A percentile compares a stretch with the other conserved stretches of the same genome.
Conservation (phyloP, 2,888 invertebrate genomes). For the Zygaena filipendulae region DNA sequence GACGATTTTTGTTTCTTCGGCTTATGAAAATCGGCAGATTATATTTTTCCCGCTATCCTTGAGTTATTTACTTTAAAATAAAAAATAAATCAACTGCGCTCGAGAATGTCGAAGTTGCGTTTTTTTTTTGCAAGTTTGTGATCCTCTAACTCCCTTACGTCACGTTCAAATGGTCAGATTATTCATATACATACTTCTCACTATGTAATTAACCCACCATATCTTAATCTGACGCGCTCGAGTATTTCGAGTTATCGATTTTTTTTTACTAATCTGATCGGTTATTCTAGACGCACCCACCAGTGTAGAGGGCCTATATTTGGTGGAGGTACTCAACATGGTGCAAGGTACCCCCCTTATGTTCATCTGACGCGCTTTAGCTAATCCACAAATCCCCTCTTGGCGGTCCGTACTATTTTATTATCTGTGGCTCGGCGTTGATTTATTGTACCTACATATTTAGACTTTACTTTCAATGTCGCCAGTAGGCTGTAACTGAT, state of each 20-base stretch:
- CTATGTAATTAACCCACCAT: slow-evolving; percentile 8
- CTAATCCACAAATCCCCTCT: background rate
- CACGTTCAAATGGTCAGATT: slow-evolving; percentile 8
- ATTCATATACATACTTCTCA: slow-evolving; percentile 8
- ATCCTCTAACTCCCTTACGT: slow-evolving; percentile 4
- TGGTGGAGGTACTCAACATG: slow-evolving; percentile 1
- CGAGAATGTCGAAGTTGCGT: slow-evolving; percentile 4
- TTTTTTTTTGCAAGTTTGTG: slow-evolving; percentile 10
- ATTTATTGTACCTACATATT: no score
- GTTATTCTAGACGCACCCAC: slow-evolving; percentile 2
- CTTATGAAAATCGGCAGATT: slow-evolving; percentile 5
- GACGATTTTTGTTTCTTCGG: slow-evolving; percentile 3
- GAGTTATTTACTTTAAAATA: slow-evolving; percentile 3
- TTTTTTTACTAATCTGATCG: slow-evolving; percentile 9
- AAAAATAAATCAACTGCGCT: slow-evolving; percentile 2
- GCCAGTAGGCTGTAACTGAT: no score
- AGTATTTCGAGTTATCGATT: slow-evolving; percentile 3
- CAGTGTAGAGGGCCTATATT: slow-evolving; percentile 4
- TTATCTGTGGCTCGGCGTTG: no score
- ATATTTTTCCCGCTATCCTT: slow-evolving; percentile 4
- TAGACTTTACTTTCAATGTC: no score
- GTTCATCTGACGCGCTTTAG: background rate
- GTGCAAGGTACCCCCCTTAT: background rate
- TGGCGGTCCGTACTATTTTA: background rate
- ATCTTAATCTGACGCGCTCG: slow-evolving; percentile 2